Evolutionary conservation across 2,797 vertebrate species (phyloP), one percentile per base, ranked within the genome.

Genomic region (Melanotaenia maccullochi): DNA sequence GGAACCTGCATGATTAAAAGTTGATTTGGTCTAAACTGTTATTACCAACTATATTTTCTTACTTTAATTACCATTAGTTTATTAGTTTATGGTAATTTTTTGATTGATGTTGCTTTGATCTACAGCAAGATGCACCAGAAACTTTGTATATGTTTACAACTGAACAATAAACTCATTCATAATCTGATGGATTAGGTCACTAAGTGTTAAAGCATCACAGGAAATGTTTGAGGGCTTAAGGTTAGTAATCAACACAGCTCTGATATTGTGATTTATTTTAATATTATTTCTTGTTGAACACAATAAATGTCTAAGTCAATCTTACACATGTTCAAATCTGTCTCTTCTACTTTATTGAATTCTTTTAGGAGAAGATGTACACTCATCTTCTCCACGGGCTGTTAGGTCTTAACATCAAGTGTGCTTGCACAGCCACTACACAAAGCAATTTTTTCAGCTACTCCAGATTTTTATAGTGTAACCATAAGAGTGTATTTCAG

Each of bases 1-100:
- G 22, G 30, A 58, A 12, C 33, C 65, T 35, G n/a, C 47, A 47
- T 42, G 47, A 59, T 25, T 68, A 47, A 59, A 25, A 49, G 33
- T 13, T 47, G 14, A 28, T 16, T 40, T 54, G 20, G 36, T 28
- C 40, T 32, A n/a, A 36, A n/a, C 36, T 54, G 52, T 54, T 4
- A 54, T 25, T 16, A 54, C 28, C n/a, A 25, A 14, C 25, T 6
- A 13, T 6, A 18, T 9, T 49, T 16, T 22, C 3, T 22, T 9
- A 3, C 9, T 51, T 22, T 51, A 55, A 1, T 5, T 24, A 18
- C 11, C 9, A 11, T 24, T 14, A 54, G 51, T 13, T 14, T 13
- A 11, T 25, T 22, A 3, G 24, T 14, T 2, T 9, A 18, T 3
- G 11, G 8, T 22, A 22, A 11, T 22, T 51, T 51, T 51, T 6